Evolutionary conservation across 2,113 vertebrate genomes (phyloP).

Genomic region (Mormoops blainvillei): DNA sequence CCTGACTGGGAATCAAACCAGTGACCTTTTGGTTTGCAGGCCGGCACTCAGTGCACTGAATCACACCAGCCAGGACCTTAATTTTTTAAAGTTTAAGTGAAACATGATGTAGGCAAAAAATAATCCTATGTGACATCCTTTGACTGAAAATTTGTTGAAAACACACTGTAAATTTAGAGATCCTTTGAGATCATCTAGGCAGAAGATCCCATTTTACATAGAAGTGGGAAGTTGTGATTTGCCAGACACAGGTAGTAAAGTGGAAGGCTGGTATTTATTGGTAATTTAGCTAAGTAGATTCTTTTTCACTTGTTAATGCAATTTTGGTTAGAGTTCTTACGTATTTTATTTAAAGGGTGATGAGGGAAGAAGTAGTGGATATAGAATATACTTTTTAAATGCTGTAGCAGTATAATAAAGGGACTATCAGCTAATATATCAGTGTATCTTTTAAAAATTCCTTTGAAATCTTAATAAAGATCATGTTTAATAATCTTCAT

Average conservation of each 20-base stretch:
- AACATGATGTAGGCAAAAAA: not conserved
- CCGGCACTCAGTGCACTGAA: too few species aligned
- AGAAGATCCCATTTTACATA: not conserved
- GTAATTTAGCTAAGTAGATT: not conserved
- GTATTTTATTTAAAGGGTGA: not conserved
- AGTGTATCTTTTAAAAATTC: not conserved
- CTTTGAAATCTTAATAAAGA: not conserved
- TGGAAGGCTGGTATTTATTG: not conserved
- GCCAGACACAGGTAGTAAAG: not conserved
- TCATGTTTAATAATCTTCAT: not conserved
- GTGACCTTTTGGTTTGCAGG: too few species aligned
- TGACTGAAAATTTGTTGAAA: not conserved
- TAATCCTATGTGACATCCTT: not conserved
- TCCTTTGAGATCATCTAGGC: not conserved
- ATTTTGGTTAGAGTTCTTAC: not conserved
- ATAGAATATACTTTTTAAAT: not conserved
- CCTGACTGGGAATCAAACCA: too few species aligned
- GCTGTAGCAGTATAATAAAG: not conserved
- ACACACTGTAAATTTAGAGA: not conserved
- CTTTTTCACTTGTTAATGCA: not conserved
- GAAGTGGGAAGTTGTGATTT: not conserved
- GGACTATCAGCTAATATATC: not conserved
- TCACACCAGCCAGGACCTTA: too few species aligned
- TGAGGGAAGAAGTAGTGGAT: not conserved
- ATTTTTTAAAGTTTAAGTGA: not conserved